phyloP scores from a whole-genome alignment of 2,797 vertebrate genomes.

The Urophycis tenuis region DNA sequence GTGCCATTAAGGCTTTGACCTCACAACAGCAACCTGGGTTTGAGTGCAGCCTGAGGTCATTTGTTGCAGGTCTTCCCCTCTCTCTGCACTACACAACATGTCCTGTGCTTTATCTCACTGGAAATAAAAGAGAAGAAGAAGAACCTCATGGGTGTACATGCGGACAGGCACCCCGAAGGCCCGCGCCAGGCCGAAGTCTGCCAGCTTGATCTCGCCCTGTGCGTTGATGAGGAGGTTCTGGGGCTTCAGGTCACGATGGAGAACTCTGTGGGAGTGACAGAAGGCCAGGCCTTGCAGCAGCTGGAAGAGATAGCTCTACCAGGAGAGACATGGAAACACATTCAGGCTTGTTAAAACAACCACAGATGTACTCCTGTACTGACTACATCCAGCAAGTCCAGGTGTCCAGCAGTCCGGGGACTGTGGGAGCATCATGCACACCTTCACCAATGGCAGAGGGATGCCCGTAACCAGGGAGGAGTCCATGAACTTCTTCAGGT shows the following conservation, averaged over 20 bases:
- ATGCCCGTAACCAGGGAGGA: constrained; percentile 82
- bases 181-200: constrained; percentile 89
- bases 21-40: no score
- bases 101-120: no score
- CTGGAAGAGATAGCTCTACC: constrained; percentile 92
- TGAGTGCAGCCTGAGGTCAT: no score
- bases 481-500: constrained; percentile 98
- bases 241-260: constrained; percentile 93
- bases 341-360: background rate
- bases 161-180: constrained; percentile 92
- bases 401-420: no score
- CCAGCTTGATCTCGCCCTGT: constrained; percentile 91
- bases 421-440: no score
- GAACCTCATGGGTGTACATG: constrained; percentile 95
- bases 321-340: constrained; percentile 8
- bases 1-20: no score
- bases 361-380: no score
- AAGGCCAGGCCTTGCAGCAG: constrained; percentile 91
- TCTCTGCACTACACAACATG: no score
- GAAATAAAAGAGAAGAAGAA: no score
- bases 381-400: background rate
- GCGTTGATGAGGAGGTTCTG: constrained; percentile 95
- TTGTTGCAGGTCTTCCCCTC: no score
- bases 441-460: constrained; percentile 88
- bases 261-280: constrained; percentile 91